Evolutionary conservation across 2,888 invertebrate genomes (phyloP), one percentile per base, ranked within the genome.

Genomic region (Standfussiana lucernea): DNA sequence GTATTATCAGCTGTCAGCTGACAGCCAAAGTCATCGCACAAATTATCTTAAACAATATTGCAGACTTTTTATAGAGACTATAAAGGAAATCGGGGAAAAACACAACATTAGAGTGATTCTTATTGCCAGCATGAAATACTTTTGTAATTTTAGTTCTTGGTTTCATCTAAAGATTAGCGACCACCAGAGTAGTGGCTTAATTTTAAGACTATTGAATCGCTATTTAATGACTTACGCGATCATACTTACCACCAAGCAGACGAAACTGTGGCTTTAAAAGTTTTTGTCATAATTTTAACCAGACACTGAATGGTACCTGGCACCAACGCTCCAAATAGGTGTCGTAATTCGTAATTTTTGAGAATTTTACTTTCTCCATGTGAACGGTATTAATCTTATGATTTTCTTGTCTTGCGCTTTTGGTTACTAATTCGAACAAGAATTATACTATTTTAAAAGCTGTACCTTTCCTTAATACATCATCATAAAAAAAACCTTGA

Each of bases 321-420:
- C 50, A 50, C 80, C 42, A 37, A 15, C 32, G 62, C 42, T 77
- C 72, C 72, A 77, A 11, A 77, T 62, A 71, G 28, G 40, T 79
- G 47, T 53, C 42, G 45, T 80, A 64, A 72, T 80, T 80, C 32
- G n/a, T 53, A 45, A 80, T 18, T 53, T 79, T 62, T 64, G 37
- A 62, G 45, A 53, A 72, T 64, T 45, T 45, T 28, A 80, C 53
- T 80, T 80, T 62, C 72, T 37, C 72, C 35, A 10, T 45, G 80
- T 62, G 37, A 53, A 24, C 50, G 28, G 70, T 62, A 50, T 79
- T 42, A 42, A 61, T 77, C 28, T 71, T 42, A 42, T 62, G 21
- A 53, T 53, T 80, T 53, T 53, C 13, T 62, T 61, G 24, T 61
- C 47, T 59, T 78, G 10, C n/a, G 53, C 42, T 79, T 77, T 70